Evolutionary conservation across 1,140 invertebrate species (phyloP).

Genomic region (Phymastichus coffea): DNA sequence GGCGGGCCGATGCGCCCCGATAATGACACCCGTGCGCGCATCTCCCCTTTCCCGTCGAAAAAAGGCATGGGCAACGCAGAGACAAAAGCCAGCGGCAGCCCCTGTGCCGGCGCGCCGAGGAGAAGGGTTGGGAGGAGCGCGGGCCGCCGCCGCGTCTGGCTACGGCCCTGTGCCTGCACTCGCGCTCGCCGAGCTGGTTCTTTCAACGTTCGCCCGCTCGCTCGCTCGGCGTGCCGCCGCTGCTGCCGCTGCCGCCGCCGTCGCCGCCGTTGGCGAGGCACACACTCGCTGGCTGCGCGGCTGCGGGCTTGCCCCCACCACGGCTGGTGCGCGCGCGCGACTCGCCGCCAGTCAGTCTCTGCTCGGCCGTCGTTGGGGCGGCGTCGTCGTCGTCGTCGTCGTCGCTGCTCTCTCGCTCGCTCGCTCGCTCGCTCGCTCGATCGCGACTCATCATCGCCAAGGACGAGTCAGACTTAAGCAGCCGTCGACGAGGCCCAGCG

Average conservation of each 20-base stretch:
- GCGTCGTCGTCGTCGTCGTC: conserved; percentile 30
- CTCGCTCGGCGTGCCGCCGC: background rate
- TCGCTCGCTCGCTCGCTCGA: background rate
- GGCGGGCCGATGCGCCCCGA: too few species aligned
- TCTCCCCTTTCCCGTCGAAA: too few species aligned
- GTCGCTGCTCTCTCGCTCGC: conserved; percentile 13
- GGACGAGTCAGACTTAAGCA: too few species aligned
- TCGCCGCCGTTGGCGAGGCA: background rate
- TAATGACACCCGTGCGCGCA: too few species aligned
- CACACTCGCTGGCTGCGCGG: background rate
- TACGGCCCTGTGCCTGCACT: background rate
- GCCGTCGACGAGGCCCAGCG: too few species aligned
- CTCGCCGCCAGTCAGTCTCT: conserved; percentile 44
- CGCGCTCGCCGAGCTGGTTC: too few species aligned
- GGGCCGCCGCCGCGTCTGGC: background rate
- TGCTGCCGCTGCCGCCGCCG: background rate
- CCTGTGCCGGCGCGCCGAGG: too few species aligned
- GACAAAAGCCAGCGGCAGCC: too few species aligned
- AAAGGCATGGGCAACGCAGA: too few species aligned
- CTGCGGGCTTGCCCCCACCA: background rate
- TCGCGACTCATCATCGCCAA: background rate
- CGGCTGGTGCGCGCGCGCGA: conserved; percentile 5
- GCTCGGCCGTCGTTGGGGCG: conserved; percentile 47
- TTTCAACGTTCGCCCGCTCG: background rate
- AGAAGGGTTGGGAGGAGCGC: too few species aligned